Base-by-base conservation (phyloP, 2,888 invertebrate species). In the Sabatieria punctata region DNA sequence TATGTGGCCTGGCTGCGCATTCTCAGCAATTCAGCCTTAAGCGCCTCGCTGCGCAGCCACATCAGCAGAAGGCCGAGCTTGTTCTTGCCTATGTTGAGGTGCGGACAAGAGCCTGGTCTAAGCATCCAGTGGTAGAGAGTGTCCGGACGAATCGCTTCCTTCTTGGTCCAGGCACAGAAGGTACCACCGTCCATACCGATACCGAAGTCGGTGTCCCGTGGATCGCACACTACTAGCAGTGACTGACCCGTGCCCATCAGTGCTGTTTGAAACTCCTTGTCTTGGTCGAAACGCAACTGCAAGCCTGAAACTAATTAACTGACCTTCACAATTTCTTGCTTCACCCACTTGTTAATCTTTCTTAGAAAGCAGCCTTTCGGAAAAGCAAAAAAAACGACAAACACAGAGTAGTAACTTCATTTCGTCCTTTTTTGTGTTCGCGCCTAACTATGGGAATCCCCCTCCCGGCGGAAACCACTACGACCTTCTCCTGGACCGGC, bases 31-130 rank as follows among this genome's bases (percentile, higher is more conserved):
- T 19, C 22, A 19, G 6, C 25, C n/a, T 2, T 2, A 2, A 19
- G 4, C 25, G 26, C n/a, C 41, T 24, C 22, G 8, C 38, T 38
- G 3, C 42, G 30, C 33, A 42, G 13, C 15, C 4, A 2, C 42
- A 42, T 42, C 33, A 42, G 42, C n/a, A 27, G n/a, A 30, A 42
- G 6, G 13, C 42, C 42, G 33, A 42, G 22, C 33, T 42, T 42
- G 42, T 42, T 42, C 8, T 21, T 3, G 42, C 42, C 42, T 11
- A 42, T 36, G 22, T 8, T 19, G 37, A 44, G 26, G 4, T 36
- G 36, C 4, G 44, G 37, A 19, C 42, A 42, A 13, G 4, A 13
- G 33, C 30, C 30, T 15, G 30, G 8, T 11, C 30, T 30, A 15
- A 39, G 15, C 18, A 44, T 18, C 37, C 38, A 44, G 22, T 26